Evolutionary conservation across 2,888 invertebrate species (phyloP).

Genomic region (Drosophila eohydei): DNA sequence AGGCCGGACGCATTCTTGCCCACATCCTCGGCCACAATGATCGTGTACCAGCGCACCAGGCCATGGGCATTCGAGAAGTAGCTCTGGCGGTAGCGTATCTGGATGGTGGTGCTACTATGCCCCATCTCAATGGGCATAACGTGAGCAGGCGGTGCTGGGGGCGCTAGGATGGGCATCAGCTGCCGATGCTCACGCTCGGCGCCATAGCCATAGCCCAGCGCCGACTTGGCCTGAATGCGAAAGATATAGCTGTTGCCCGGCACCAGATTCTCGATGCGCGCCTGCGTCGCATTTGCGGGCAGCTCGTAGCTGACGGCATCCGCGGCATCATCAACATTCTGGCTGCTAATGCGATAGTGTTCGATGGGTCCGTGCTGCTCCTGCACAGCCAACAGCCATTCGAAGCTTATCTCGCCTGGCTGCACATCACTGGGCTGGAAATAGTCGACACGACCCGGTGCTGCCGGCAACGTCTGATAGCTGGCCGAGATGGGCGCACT

Average conservation of each 20-base stretch:
- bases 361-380: constrained; percentile 93
- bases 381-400: constrained; percentile 90
- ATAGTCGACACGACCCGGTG: constrained; percentile 91
- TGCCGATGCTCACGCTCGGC: constrained; percentile 90
- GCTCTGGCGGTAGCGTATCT: constrained; percentile 93
- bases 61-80: constrained; percentile 95
- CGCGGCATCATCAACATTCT: constrained; percentile 87
- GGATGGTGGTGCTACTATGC: constrained; percentile 89
- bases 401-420: constrained; percentile 92
- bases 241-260: constrained; percentile 94
- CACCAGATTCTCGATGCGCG: constrained; percentile 89
- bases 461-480: constrained; percentile 92
- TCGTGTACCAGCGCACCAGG: constrained; percentile 91
- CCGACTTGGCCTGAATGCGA: constrained; percentile 93
- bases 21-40: constrained; percentile 95
- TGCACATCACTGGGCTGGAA: constrained; percentile 92
- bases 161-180: constrained; percentile 93
- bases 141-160: constrained; percentile 89
- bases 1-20: constrained; percentile 91
- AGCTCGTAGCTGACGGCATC: constrained; percentile 88
- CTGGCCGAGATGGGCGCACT: constrained; percentile 92
- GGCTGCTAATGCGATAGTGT: constrained; percentile 92
- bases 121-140: constrained; percentile 91
- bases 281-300: constrained; percentile 88
- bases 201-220: constrained; percentile 92